A percentile compares a stretch with the other conserved stretches of the same genome.
Evolutionary conservation across 2,797 vertebrate species (phyloP).

Genomic region (Sternarchorhynchus goeldii): DNA sequence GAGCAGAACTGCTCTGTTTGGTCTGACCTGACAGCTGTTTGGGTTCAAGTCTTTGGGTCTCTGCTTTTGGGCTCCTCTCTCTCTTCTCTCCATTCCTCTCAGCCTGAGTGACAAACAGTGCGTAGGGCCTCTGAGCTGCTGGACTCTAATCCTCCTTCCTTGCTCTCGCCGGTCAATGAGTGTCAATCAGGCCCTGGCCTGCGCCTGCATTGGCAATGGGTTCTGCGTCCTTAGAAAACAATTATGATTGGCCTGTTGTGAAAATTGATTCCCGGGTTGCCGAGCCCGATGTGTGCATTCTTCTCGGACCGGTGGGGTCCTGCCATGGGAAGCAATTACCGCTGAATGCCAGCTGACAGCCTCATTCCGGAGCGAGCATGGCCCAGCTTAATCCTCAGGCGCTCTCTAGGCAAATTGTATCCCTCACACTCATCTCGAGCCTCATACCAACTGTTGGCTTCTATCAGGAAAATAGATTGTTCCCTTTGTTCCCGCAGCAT

Average conservation of each 20-base stretch:
- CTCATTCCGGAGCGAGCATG: constrained; percentile 87
- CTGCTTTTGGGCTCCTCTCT: constrained; percentile 23
- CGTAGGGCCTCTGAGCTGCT: constrained; percentile 57
- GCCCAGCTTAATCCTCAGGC: constrained; percentile 91
- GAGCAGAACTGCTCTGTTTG: constrained; percentile 3
- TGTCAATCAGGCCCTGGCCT: constrained; percentile 87
- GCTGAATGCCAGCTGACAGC: constrained; percentile 97
- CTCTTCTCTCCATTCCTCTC: constrained; percentile 39
- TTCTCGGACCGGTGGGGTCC: constrained; percentile 86
- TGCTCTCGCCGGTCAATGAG: constrained; percentile 78
- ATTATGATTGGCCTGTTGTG: constrained; percentile 86
- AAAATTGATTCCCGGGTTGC: constrained; percentile 89
- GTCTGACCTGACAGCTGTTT: constrained; percentile 29
- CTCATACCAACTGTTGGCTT: constrained; percentile 90
- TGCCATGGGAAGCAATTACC: constrained; percentile 99
- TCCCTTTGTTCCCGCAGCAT: constrained; percentile 88
- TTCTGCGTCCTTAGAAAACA: constrained; percentile 85
- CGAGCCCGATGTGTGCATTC: constrained; percentile 69
- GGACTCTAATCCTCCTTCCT: constrained; percentile 46
- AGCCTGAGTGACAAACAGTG: constrained; percentile 73
- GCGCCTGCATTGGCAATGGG: constrained; percentile 85
- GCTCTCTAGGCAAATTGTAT: constrained; percentile 98
- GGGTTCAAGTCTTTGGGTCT: constrained; percentile 30
- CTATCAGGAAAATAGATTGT: constrained; percentile 90
- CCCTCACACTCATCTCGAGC: constrained; percentile 93